Evolutionary conservation across 2,797 vertebrate species (phyloP), one percentile per base, ranked within the genome.

Genomic region (Notolepis coatsorum): DNA sequence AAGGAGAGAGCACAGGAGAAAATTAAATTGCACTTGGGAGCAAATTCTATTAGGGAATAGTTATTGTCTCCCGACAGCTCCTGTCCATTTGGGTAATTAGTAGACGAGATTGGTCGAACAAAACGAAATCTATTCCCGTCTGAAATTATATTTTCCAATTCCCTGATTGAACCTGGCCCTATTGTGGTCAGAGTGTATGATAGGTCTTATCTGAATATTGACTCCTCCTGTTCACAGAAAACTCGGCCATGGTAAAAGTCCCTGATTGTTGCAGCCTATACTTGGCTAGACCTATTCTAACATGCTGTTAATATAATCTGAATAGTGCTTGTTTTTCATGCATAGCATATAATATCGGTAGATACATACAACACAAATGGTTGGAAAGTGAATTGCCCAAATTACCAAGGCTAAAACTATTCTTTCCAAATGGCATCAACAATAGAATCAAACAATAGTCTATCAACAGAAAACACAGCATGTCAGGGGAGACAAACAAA

Each of bases 21-120:
- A 97, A 98, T 98, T 96, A 96, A 97, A 97, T 97, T 97, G 95
- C 94, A 95, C 94, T 96, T 96, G 94, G 94, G 93, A 93, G 92
- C 91, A 97, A 97, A 98, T 97, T 96, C 92, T 95, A 94, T 98
- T 96, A 98, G 95, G 94, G 94, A 95, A 93, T 89, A 95, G 94
- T 91, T 89, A 93, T 94, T 82, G 92, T 92, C 94, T 94, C 94
- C 70, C 92, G 88, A 91, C 95, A 93, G 95, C 91, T 92, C 78
- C 88, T 55, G 88, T 95, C 95, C 95, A 96, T 95, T 96, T 95
- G 93, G 91, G 93, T 95, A 95, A 97, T 97, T 96, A 94, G 93
- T 89, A 89, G 86, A 61, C 71, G 84, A 80, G 88, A 90, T 89
- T 87, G 89, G 87, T 89, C 80, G 80, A 90, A 90, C 86, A 87